Base-by-base conservation (phyloP, 2,888 invertebrate species). In the Lacanobia oleracea region DNA sequence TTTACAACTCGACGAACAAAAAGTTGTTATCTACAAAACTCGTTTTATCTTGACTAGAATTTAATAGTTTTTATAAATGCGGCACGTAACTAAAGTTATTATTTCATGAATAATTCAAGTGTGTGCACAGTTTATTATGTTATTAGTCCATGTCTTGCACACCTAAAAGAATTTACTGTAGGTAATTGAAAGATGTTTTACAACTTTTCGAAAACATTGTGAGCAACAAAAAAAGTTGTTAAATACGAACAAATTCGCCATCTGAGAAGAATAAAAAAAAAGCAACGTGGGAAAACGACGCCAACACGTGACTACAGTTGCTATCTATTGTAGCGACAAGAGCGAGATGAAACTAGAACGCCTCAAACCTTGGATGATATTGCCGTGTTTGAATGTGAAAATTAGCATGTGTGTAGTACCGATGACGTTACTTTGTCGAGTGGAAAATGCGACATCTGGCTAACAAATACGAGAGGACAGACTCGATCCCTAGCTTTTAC, bases 381-480 rank as follows among this genome's bases (percentile, higher is more conserved):
- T 88, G 87, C 87, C 85, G 85, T 84, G 84, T 86, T 88, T 81
- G 86, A 89, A 87, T 91, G 89, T 91, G 88, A 91, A 91, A 92
- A 93, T 93, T 93, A 91, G 87, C 93, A 90, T 88, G 86, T 88
- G 86, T 89, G 86, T 73, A 83, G 80, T 79, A 79, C 72, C 75
- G 74, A 83, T 88, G 89, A 89, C 88, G 87, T 85, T 76, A 72
- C 67, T 53, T 66, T 72, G 72, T 64, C 63, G 77, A 72, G 69
- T 79, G 79, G 79, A 83, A 83, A 86, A 79, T 68, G 69, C 18
- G 65, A 85, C 88, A 89, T 83, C 82, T 89, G 86, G 82, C 74
- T 61, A 63, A 70, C 75, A 77, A 69, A 83, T 64, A 66, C 23
- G 16, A 71, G 51, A 54, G 27, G 33, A 75, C 53, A 8, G n/a